phyloP scores from a whole-genome alignment of 2,113 vertebrate genomes.

The Arvicanthis niloticus region DNA sequence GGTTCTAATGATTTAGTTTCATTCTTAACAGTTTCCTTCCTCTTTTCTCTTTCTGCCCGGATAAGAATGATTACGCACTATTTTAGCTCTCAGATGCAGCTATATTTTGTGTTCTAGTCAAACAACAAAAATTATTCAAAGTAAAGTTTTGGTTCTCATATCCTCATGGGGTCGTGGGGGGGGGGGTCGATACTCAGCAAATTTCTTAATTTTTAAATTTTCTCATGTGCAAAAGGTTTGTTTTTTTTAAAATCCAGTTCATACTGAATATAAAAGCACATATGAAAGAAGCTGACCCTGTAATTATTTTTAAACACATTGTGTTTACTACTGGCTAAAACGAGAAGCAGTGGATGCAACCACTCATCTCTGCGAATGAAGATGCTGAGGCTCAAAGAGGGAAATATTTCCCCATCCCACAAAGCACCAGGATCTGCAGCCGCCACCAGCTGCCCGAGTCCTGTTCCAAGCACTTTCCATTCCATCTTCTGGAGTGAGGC shows the following conservation, averaged over 20 bases:
- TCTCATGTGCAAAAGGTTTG: background rate
- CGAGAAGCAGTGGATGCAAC: conserved; percentile 1
- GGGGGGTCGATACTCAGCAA: background rate
- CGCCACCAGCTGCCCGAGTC: background rate
- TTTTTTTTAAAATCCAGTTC: conserved; percentile 3
- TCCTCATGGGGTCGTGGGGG: background rate
- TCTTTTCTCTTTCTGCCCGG: background rate
- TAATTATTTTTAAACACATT: background rate
- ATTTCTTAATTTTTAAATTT: conserved; percentile 1
- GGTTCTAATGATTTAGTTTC: background rate
- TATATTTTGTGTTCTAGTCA: background rate
- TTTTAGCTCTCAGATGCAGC: conserved; percentile 7
- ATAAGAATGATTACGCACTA: background rate
- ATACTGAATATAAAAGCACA: background rate
- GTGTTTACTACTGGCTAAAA: conserved; percentile 17
- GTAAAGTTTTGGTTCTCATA: background rate
- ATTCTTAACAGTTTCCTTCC: background rate
- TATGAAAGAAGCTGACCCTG: background rate
- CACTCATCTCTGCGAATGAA: conserved; percentile 18
- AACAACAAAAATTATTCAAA: conserved; percentile 15
- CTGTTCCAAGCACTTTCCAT: conserved; percentile 7
- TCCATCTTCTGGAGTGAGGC: background rate
- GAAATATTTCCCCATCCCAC: background rate
- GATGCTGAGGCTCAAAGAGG: background rate
- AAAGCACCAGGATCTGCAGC: background rate